Base-by-base conservation (phyloP, 2,113 vertebrate genomes). In the Zosterops borbonicus region DNA sequence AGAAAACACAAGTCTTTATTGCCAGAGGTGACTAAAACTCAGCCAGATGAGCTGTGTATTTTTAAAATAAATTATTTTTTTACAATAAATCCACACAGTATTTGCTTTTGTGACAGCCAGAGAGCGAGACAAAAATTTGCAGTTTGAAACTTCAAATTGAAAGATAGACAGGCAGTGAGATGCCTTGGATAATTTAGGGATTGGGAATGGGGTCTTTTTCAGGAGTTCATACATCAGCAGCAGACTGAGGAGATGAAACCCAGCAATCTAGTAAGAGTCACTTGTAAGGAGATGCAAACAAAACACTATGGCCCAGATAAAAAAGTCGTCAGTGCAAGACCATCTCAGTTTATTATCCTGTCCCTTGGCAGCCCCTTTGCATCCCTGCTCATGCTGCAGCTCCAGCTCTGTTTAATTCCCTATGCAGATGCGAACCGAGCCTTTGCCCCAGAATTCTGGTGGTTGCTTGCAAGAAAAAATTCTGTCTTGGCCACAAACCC, bases 321-420 rank as follows among this genome's bases (percentile, higher is more conserved):
- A 73, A 50, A 74, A 4, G 11, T 23, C 60, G 15, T 35, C 59
- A 81, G 55, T 33, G 35, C 37, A 80, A 70, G 63, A 60, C 19
- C 31, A 16, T 73, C 33, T 29, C 55, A 47, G 59, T 5, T 65
- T 33, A 9, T n/a, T 62, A 20, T 5, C n/a, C 46, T 16, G 23
- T 86, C 18, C 27, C 14, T 55, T 52, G 80, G 55, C 42, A 83
- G 75, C 14, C 11, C 9, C 75, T 65, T 49, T 12, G 46, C 35
- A 14, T 13, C 70, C 8, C 27, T 1, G 0, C 23, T 80, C 23
- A 8, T 8, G 19, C n/a, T 0, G 0, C 55, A 65, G 33, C 69
- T 84, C 53, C 28, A 52, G 49, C 9, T 64, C 35, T 71, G 52
- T 25, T 58, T 14, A 14, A 13, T 41, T 69, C n/a, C 49, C 52